phyloP scores from a whole-genome alignment of 2,888 invertebrate genomes.

The Pseudococcus jackbeardsleyi region DNA sequence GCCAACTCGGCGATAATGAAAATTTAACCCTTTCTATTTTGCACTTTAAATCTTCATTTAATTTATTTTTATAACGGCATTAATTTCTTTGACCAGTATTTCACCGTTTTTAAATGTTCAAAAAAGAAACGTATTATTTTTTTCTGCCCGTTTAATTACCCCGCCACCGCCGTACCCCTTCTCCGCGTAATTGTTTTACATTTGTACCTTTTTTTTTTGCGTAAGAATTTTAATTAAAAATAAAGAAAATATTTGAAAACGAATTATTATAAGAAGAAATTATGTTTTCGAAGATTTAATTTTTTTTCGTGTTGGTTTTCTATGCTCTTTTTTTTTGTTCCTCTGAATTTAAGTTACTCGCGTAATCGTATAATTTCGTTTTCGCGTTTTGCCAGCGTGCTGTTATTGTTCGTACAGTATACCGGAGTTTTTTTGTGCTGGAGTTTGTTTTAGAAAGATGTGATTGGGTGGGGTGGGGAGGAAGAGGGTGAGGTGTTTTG shows the following conservation, averaged over 20 bases:
- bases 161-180: slow-evolving; percentile 34
- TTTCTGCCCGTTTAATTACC: slow-evolving; percentile 62
- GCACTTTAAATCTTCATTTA: slow-evolving; percentile 65
- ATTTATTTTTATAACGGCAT: slow-evolving; percentile 65
- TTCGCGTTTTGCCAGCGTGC: neutral
- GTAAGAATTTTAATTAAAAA: slow-evolving; percentile 64
- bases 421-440: no score
- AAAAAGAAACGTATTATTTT: slow-evolving; percentile 62
- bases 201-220: slow-evolving; percentile 62
- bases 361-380: neutral
- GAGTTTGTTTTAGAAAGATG: no score
- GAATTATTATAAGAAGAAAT: slow-evolving; percentile 60
- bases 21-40: slow-evolving; percentile 65
- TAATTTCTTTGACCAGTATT: slow-evolving; percentile 65
- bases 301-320: slow-evolving; percentile 14
- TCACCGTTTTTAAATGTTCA: slow-evolving; percentile 64
- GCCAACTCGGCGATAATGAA: slow-evolving; percentile 65
- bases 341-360: no score
- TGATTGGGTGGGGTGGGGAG: no score
- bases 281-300: slow-evolving; percentile 53
- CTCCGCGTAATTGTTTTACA: slow-evolving; percentile 59
- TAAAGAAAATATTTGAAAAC: slow-evolving; percentile 64
- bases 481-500: no score
- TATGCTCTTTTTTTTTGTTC: neutral
- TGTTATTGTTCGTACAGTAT: no score